Percentiles rank a stretch among this genome's conserved stretches.
Evolutionary conservation across 2,888 invertebrate species (phyloP).

Genomic region (Acanthosepion pharaonis): DNA sequence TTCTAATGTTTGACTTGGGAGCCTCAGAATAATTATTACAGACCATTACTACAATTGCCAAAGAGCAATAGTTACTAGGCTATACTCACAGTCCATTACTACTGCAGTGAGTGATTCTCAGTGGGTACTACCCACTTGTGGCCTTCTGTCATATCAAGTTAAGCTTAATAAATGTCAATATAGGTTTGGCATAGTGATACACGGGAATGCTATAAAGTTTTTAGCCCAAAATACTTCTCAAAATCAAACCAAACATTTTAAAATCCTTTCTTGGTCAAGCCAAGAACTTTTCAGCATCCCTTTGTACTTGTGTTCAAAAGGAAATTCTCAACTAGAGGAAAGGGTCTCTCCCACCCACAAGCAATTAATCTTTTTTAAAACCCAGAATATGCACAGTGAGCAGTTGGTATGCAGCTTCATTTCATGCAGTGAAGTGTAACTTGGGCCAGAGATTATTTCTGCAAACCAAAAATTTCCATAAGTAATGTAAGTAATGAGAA

Average conservation of each 20-base stretch:
- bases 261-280: too few species aligned
- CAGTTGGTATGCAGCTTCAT: conserved; percentile 33
- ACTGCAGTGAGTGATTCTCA: not conserved
- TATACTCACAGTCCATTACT: not conserved
- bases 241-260: too few species aligned
- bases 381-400: not conserved
- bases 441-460: not conserved
- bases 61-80: too few species aligned
- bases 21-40: too few species aligned
- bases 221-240: too few species aligned
- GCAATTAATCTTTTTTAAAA: not conserved
- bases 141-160: not conserved
- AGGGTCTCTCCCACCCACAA: not conserved
- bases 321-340: not conserved
- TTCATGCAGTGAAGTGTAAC: not conserved
- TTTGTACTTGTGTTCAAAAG: not conserved
- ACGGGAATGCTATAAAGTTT: not conserved
- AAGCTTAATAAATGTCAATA: not conserved
- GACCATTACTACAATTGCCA: too few species aligned
- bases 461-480: not conserved
- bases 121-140: not conserved
- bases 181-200: not conserved
- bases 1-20: too few species aligned
- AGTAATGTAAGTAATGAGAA: not conserved
- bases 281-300: not conserved